Conservation (phyloP, 2,888 invertebrate species). For the Cerastoderma edule region DNA sequence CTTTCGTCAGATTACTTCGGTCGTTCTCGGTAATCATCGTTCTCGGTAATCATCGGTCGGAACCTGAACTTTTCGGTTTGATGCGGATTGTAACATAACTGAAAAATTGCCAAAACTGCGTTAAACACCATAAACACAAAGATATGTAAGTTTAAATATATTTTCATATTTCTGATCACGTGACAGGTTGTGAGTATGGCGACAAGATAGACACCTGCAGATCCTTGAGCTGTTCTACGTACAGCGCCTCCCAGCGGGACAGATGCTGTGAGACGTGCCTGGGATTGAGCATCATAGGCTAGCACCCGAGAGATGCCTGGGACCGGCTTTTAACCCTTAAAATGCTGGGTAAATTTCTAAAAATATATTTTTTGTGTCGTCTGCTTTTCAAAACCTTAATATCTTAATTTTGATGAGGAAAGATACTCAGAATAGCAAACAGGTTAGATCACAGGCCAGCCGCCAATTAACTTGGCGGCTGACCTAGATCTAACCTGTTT, state of each 20-base stretch:
- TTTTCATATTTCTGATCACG: not conserved
- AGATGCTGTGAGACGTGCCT: constrained; percentile 44
- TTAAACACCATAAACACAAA: not conserved
- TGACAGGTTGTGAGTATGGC: constrained; percentile 56
- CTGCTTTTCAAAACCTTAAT: too few species aligned
- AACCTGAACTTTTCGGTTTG: too few species aligned
- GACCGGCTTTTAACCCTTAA: not conserved
- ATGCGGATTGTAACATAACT: too few species aligned
- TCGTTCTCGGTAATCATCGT: not conserved
- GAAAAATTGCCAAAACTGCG: not conserved
- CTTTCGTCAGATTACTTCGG: not conserved
- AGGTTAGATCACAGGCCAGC: too few species aligned
- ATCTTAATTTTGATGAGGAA: too few species aligned
- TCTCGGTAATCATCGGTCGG: not conserved
- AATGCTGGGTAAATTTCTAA: too few species aligned
- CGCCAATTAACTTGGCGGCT: too few species aligned
- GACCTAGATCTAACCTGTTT: too few species aligned
- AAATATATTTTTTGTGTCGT: too few species aligned
- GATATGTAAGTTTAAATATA: not conserved
- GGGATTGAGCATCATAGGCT: constrained; percentile 24
- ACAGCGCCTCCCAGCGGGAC: constrained; percentile 13
- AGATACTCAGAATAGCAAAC: too few species aligned
- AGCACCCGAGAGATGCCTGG: too few species aligned
- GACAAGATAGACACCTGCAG: constrained; percentile 38
- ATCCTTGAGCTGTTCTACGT: constrained; percentile 26